Percentiles rank a stretch among this genome's conserved stretches.
Evolutionary conservation across 2,797 vertebrate species (phyloP).

Genomic region (Hippocampus kuda): DNA sequence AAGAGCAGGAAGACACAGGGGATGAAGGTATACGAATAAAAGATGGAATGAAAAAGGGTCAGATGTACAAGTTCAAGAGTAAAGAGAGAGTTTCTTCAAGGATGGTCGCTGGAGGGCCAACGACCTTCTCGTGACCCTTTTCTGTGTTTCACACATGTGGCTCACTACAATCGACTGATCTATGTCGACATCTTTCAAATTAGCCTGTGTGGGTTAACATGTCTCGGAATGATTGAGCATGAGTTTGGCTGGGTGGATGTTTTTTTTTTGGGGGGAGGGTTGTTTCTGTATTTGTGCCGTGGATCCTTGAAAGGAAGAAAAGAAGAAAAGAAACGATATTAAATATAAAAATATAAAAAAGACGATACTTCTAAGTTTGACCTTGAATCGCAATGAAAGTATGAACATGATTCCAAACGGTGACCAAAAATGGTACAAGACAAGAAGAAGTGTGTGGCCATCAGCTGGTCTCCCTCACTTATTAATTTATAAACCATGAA

Average conservation of each 20-base stretch:
- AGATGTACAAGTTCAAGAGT: slow-evolving; percentile 9
- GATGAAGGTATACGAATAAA: slow-evolving; percentile 11
- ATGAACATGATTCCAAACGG: no score
- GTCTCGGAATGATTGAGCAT: neutral
- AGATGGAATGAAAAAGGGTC: slow-evolving; percentile 13
- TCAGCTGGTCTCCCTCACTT: neutral
- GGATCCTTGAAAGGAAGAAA: neutral
- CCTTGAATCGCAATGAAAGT: no score
- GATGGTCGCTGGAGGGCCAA: slow-evolving; percentile 14
- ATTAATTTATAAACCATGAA: neutral
- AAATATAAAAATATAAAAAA: no score
- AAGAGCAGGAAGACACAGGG: neutral
- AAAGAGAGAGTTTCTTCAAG: slow-evolving; percentile 17
- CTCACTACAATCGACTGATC: slow-evolving; percentile 18
- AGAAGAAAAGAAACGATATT: no score
- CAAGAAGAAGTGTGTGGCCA: neutral
- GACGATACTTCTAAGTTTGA: no score
- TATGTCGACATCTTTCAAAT: slow-evolving; percentile 17
- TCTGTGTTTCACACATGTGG: slow-evolving; percentile 27
- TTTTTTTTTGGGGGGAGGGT: neutral
- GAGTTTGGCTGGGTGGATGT: slow-evolving; percentile 1
- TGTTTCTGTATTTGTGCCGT: neutral
- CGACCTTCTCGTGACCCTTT: slow-evolving; percentile 26
- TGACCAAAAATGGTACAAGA: neutral
- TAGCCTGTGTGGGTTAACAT: slow-evolving; percentile 1